Evolutionary conservation across 2,113 vertebrate genomes (phyloP).

Genomic region (Salvator merianae): DNA sequence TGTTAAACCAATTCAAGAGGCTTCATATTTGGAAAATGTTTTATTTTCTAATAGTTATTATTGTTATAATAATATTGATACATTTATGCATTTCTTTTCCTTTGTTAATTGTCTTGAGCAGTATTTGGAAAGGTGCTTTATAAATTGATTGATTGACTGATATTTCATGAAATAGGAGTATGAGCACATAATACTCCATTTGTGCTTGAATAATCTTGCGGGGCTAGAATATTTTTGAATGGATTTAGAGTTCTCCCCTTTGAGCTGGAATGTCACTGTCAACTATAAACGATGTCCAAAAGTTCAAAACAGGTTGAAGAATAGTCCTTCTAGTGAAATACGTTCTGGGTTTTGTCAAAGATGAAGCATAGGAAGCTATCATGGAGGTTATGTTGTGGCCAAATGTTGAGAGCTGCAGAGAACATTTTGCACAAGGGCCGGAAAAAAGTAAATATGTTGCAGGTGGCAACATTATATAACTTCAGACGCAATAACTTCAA

Average conservation of each 20-base stretch:
- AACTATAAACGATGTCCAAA: neutral
- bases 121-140: too few relatives aligned
- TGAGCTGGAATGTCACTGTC: neutral
- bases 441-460: constrained; percentile 68
- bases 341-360: constrained; percentile 44
- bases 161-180: constrained; percentile 6
- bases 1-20: too few relatives aligned
- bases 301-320: constrained; percentile 30
- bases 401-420: constrained; percentile 58
- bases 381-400: constrained; percentile 49
- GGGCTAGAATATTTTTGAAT: neutral
- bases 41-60: too few relatives aligned
- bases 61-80: too few relatives aligned
- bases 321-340: constrained; percentile 33
- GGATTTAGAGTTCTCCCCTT: neutral
- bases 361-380: constrained; percentile 39
- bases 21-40: too few relatives aligned
- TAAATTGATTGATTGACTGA: too few relatives aligned
- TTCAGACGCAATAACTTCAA: constrained; percentile 61
- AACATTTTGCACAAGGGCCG: constrained; percentile 53
- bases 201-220: neutral
- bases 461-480: constrained; percentile 60
- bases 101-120: too few relatives aligned
- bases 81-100: too few relatives aligned
- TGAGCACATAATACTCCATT: neutral